phyloP scores from a whole-genome alignment of 2,797 vertebrate genomes.

The Crocidura indochinensis region DNA sequence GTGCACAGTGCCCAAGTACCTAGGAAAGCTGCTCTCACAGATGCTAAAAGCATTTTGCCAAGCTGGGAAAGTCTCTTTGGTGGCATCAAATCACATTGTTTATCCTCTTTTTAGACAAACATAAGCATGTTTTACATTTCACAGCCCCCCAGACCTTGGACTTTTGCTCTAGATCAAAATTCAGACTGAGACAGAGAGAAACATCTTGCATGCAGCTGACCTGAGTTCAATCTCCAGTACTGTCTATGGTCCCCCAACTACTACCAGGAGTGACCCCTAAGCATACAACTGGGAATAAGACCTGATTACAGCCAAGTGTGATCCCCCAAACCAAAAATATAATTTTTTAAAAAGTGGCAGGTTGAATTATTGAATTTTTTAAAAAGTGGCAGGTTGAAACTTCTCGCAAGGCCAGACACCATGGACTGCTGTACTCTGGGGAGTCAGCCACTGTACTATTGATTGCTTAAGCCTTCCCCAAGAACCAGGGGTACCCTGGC shows the following conservation, averaged over 20 bases:
- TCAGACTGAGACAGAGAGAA: neutral
- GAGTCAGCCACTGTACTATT: neutral
- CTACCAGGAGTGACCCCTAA: too few species aligned
- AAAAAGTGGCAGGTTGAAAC: too few species aligned
- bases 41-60: conserved; percentile 39
- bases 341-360: too few species aligned
- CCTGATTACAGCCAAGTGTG: too few species aligned
- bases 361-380: too few species aligned
- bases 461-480: neutral
- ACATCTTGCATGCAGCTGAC: neutral
- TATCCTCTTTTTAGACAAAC: conserved; percentile 19
- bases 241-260: too few species aligned
- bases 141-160: conserved; percentile 14
- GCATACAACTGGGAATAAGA: too few species aligned
- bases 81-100: too few species aligned
- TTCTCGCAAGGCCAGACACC: too few species aligned
- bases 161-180: conserved; percentile 49
- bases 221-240: too few species aligned
- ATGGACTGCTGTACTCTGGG: too few species aligned
- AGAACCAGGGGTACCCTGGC: neutral
- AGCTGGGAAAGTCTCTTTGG: neutral
- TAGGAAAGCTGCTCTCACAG: neutral
- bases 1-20: neutral
- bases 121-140: neutral
- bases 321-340: too few species aligned